Evolutionary conservation across 23 tunicate genomes (phyloP), one percentile per base, ranked within the genome.

Genomic region (Halocynthia roretzi): DNA sequence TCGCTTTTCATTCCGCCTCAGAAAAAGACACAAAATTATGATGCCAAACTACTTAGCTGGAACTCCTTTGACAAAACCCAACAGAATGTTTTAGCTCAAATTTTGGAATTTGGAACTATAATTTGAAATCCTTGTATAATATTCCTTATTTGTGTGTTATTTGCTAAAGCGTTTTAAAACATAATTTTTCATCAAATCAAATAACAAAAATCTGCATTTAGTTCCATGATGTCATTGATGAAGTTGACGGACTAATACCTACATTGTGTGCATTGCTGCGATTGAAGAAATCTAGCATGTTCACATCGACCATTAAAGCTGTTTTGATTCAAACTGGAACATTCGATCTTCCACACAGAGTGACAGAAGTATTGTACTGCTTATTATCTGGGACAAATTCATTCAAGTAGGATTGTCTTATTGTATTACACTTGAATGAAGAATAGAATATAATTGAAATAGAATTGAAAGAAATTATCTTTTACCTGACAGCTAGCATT

Each of bases 141-240:
- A n/a, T n/a, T n/a, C n/a, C n/a, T n/a, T n/a, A n/a, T n/a, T n/a
- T n/a, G n/a, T n/a, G n/a, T n/a, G n/a, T n/a, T n/a, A 9, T 23
- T 66, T n/a, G 71, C 19, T 10, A n/a, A 66, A 8, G 10, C 71
- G 18, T 14, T n/a, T 8, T 9, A 66, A 66, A 23, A 18, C 9
- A 66, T 66, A 58, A 15, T 58, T 58, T 58, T 14, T 58, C 17
- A 15, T 58, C 63, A 58, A 58, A 14, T 2, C 2, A n/a, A 14
- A 58, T 15, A 58, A 14, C 63, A 58, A 58, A 20, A 65, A 11
- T 65, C 19, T 65, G 5, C 2, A 9, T 65, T 20, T 65, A 65
- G 70, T 15, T 65, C 70, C 15, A 65, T 15, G 19, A 65, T 65
- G 70, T 65, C 19, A 65, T 65, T 65, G 49, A 20, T 15, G 70